Evolutionary conservation across 2,797 vertebrate genomes (phyloP), one percentile per base, ranked within the genome.

Genomic region (Micrastur ruficollis): DNA sequence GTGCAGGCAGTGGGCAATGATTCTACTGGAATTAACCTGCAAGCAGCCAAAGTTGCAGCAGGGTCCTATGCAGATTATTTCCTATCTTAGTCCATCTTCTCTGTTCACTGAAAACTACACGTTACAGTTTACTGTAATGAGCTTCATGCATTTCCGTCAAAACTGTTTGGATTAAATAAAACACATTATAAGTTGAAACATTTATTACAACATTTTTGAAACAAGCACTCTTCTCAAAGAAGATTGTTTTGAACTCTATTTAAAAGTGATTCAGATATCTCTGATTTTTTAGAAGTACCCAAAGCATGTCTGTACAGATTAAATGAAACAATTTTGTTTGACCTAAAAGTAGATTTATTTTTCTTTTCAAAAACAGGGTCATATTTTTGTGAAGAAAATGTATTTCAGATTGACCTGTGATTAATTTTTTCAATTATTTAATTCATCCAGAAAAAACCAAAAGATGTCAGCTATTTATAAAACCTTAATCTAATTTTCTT

Each of bases 401-500:
- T 84, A n/a, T 38, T 93, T 92, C 49, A 47, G 31, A 72, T 61
- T 78, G 47, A 75, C 22, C 14, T 70, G 13, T 62, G 55, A 86
- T 73, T 0, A 61, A 1, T 75, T 78, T 91, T 88, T 94, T 50
- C 19, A 79, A 76, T 47, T 58, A 90, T 65, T 92, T 79, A n/a
- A 86, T 93, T 86, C 31, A 86, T 65, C 55, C 3, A 12, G 26
- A 17, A 3, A 66, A 49, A 32, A 3, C 1, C 6, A 36, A 17
- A 23, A 38, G 22, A 80, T 27, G 5, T 34, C 15, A 36, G 70
- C 93, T 76, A 67, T 87, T 95, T 75, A 63, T 70, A 73, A 93
- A 96, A 76, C 36, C 36, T 80, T 66, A 92, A 96, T 76, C 12
- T 71, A 63, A 67, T 96, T 85, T 87, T 89, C 67, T n/a, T 86